phyloP scores from a whole-genome alignment of 2,888 invertebrate species.

The Ophonus ardosiacus region DNA sequence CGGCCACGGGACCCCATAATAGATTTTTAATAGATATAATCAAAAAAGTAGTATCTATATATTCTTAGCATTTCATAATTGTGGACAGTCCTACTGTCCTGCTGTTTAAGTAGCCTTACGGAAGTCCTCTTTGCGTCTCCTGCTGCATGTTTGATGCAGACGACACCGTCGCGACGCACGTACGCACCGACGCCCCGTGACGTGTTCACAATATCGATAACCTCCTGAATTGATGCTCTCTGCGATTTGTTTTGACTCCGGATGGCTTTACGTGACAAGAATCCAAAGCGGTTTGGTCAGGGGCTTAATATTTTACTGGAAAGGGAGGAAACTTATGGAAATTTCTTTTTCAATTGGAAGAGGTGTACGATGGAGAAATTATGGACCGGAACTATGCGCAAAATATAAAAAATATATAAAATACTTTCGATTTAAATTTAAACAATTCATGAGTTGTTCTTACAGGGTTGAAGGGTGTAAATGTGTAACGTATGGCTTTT shows the following conservation, averaged over 20 bases:
- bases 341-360: neutral
- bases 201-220: conserved; percentile 72
- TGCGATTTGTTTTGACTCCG: conserved; percentile 71
- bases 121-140: neutral
- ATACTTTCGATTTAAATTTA: neutral
- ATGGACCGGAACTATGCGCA: neutral
- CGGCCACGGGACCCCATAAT: too few species aligned
- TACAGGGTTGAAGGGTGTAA: too few species aligned
- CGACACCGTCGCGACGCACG: conserved; percentile 32
- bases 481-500: conserved; percentile 55
- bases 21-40: too few species aligned
- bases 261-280: conserved; percentile 55
- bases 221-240: conserved; percentile 72
- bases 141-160: conserved; percentile 51
- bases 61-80: too few species aligned
- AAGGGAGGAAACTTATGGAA: neutral
- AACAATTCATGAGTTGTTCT: neutral
- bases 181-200: conserved; percentile 39
- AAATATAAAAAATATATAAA: neutral
- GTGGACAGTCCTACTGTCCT: too few species aligned
- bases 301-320: neutral
- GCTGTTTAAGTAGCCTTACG: neutral
- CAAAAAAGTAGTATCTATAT: too few species aligned
- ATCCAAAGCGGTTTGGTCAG: conserved; percentile 26
- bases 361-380: neutral